Percentiles rank a stretch among this genome's conserved stretches.
These are phyloP conservation scores for Pipistrellus pipistrellus DNA, from an alignment of 2,797 vertebrate species.

Conservation along the genomic window DNA sequence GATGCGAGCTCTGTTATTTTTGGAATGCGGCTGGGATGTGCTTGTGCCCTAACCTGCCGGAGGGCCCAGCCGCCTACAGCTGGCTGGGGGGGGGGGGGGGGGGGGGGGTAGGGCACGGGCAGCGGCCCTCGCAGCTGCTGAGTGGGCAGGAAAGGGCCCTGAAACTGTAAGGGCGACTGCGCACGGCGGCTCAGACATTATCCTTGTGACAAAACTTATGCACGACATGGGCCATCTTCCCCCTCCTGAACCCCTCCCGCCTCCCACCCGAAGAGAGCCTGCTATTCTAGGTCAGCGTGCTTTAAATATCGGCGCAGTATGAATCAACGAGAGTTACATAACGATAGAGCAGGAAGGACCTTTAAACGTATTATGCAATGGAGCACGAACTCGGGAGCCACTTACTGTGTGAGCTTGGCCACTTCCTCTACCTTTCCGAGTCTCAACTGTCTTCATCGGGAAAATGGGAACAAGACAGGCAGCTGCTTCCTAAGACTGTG, in stretches of 20 bases:
- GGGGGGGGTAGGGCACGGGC: too few species aligned
- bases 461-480: conserved; percentile 36
- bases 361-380: conserved; percentile 44
- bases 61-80: neutral
- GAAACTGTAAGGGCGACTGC: conserved; percentile 12
- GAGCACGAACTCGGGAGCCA: conserved; percentile 14
- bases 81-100: too few species aligned
- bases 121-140: conserved; percentile 27
- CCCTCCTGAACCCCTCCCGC: neutral
- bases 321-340: conserved; percentile 72
- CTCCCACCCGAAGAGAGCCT: neutral
- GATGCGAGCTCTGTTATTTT: conserved; percentile 28
- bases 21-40: conserved; percentile 22
- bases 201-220: neutral
- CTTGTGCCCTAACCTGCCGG: neutral
- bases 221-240: neutral
- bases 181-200: neutral
- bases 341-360: conserved; percentile 42
- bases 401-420: neutral
- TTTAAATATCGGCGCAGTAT: conserved; percentile 63
- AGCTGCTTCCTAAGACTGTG: conserved; percentile 17
- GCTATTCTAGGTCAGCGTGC: conserved; percentile 63
- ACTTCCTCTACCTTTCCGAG: neutral
- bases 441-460: conserved; percentile 38
- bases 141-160: neutral